A percentile compares a stretch with the other conserved stretches of the same genome.
Evolutionary conservation across 2,797 vertebrate genomes (phyloP).

Genomic region (Scomberomorus guttatus): DNA sequence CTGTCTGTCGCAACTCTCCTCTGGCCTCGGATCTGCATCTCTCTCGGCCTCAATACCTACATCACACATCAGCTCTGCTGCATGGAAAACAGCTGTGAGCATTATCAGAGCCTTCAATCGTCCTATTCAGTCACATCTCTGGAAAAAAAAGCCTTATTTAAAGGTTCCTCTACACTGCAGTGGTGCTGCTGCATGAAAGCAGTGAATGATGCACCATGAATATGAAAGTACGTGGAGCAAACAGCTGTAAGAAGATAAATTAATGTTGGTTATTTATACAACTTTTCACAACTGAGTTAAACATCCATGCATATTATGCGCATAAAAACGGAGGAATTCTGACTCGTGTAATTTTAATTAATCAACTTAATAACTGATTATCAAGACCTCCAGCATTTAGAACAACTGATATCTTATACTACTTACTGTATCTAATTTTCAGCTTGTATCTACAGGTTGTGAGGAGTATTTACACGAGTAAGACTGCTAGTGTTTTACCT

Average conservation of each 20-base stretch:
- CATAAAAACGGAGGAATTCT: not conserved
- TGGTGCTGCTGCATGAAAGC: slow-evolving; percentile 7
- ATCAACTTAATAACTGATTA: too few relatives aligned
- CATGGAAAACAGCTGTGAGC: slow-evolving; percentile 36
- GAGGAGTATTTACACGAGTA: not conserved
- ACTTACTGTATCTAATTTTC: not conserved
- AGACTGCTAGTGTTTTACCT: not conserved
- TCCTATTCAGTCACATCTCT: slow-evolving; percentile 20
- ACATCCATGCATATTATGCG: too few relatives aligned
- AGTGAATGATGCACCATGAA: slow-evolving; percentile 19
- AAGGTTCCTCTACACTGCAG: slow-evolving; percentile 10
- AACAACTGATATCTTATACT: not conserved
- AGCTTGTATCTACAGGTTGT: not conserved
- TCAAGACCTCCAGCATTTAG: too few relatives aligned
- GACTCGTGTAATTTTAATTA: too few relatives aligned
- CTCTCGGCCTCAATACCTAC: not conserved
- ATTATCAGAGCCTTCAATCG: slow-evolving; percentile 11
- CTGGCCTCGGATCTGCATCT: slow-evolving; percentile 27
- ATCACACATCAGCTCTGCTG: slow-evolving; percentile 20
- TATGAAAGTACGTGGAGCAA: slow-evolving; percentile 14
- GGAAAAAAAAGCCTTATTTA: slow-evolving; percentile 11
- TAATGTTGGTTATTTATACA: not conserved
- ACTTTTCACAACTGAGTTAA: slow-evolving; percentile 9
- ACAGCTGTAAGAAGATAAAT: slow-evolving; percentile 5
- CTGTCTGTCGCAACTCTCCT: slow-evolving; percentile 37